Evolutionary conservation across 2,888 invertebrate species (phyloP), one percentile per base, ranked within the genome.

Genomic region (Ichneumoninae sp.): DNA sequence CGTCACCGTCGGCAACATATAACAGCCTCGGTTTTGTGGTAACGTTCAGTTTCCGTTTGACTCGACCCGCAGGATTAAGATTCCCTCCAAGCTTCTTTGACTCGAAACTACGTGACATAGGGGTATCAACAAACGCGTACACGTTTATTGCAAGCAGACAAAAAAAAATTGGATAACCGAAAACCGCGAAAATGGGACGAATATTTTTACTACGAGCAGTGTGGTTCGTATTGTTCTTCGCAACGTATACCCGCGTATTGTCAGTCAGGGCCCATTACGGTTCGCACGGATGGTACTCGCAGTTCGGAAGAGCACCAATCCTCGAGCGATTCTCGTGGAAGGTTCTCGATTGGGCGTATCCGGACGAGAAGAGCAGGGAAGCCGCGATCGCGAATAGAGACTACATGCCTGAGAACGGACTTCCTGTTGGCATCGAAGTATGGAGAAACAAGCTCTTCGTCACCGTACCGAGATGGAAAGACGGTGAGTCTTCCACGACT

Each of bases 391-490:
- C 94, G 54, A 95, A 95, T 0, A 96, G 96, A 5, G 95, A 95
- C 68, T 96, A 96, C 87, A 95, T 96, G 10, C 97, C 97, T 0
- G 96, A 97, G 91, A 97, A 97, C 91, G 97, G 96, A 74, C 94
- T 97, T 1, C 97, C 97, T 0, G 97, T 97, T 0, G 98, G 97
- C 26, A 96, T 98, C 40, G 97, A 98, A 92, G 94, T 97, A 82
- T 97, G 96, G 96, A 95, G 95, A 85, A 96, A 97, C 91, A 97
- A 97, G 88, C 94, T 98, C n/a, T 98, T 97, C 92, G 96, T 98
- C 33, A 96, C 96, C 10, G 96, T 97, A 1, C 98, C 98, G 0
- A 95, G 98, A 89, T 97, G 97, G 97, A 95, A 95, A 86, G 94
- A 95, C 93, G 97, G 97, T 97, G 91, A 94, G 95, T 93, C 50